Evolutionary conservation across 2,113 vertebrate species (phyloP).

Genomic region (Scytalopus superciliaris): DNA sequence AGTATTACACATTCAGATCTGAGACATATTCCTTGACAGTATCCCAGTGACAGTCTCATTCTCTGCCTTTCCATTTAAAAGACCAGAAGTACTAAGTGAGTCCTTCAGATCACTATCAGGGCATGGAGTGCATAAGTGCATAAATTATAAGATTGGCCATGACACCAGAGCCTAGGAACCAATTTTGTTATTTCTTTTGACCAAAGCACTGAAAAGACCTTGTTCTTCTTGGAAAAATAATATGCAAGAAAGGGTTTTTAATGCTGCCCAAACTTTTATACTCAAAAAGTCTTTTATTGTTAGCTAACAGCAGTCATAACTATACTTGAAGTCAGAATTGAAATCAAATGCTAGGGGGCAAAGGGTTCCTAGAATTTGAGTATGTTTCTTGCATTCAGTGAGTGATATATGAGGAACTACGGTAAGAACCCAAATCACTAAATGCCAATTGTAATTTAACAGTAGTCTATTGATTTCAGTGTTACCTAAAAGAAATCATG

Average conservation of each 20-base stretch:
- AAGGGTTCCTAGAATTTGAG: not conserved
- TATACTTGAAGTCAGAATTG: not conserved
- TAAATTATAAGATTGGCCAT: not conserved
- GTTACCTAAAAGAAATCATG: not conserved
- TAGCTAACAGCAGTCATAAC: not conserved
- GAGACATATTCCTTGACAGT: not conserved
- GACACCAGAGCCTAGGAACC: not conserved
- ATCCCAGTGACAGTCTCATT: not conserved
- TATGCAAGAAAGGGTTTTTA: not conserved
- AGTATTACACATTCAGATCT: not conserved
- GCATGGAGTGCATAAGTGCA: not conserved
- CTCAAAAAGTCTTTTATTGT: not conserved
- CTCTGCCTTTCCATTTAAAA: not conserved
- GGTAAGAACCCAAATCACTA: not conserved
- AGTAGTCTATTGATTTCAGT: not conserved
- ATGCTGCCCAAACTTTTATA: not conserved
- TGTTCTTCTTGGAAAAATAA: not conserved
- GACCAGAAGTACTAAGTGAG: not conserved
- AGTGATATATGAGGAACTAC: not conserved
- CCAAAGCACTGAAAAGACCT: not conserved
- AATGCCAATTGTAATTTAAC: not conserved
- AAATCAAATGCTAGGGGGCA: not conserved
- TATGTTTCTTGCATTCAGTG: not conserved
- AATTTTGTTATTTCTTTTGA: not conserved
- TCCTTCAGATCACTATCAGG: too few species aligned